Base-by-base conservation (phyloP, 2,888 invertebrate species). In the Aphidoletes aphidimyza region DNA sequence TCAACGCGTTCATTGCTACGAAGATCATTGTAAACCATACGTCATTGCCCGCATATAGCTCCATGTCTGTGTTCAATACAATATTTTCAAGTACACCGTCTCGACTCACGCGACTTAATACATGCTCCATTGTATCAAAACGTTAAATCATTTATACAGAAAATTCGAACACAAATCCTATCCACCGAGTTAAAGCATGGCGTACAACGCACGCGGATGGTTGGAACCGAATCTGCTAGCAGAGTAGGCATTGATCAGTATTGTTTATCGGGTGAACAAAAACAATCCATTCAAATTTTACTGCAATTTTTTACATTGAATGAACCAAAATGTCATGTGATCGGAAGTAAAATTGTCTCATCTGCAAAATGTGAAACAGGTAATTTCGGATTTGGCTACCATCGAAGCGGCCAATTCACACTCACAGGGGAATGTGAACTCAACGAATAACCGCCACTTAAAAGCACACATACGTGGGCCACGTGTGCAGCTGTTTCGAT, bases 401-500 rank as follows among this genome's bases (percentile, higher is more conserved):
- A 3, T 69, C 69, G 30, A 69, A 69, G 42, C 42, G 42, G 6
- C 14, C 42, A 6, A 42, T 42, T 6, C 6, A n/a, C n/a, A n/a
- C n/a, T n/a, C n/a, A n/a, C n/a, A n/a, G n/a, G n/a, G n/a, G n/a
- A 54, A 54, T 54, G 3, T 11, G 54, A n/a, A 3, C n/a, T 47
- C 9, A 47, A 30, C 30, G 69, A 1, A 30, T 17, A 22, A 1
- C 30, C 14, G 30, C 2, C 14, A 6, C 26, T 47, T 47, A 19
- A 47, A 8, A 54, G 22, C 6, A 30, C 2, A 69, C 17, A 34
- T 69, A 30, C 69, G 69, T 69, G 30, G 69, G 30, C 69, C 69
- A 69, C 69, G 69, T 69, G 34, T 69, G 69, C 69, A 69, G 69
- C 69, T 69, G 69, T 69, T 69, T 69, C 69, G n/a, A 26, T 69